Evolutionary conservation across 2,888 invertebrate species (phyloP).

Genomic region (Catocala nupta): DNA sequence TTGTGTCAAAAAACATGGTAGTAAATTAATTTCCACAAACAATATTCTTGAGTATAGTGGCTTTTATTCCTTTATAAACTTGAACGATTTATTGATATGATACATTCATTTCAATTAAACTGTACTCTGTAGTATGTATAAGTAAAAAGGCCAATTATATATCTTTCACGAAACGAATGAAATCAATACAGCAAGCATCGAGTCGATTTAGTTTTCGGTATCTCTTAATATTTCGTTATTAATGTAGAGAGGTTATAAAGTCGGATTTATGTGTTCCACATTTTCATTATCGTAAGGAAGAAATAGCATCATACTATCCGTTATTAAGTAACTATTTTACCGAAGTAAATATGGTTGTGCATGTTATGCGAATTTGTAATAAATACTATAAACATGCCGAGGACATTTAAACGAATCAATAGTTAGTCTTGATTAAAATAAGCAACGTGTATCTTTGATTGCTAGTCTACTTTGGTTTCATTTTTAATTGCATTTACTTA

Average conservation of each 20-base stretch:
- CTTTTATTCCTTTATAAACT: not conserved
- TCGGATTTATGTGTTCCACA: not conserved
- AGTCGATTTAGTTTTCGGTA: constrained; percentile 2
- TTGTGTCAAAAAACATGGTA: too few relatives aligned
- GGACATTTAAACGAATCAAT: too few relatives aligned
- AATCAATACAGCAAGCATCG: not conserved
- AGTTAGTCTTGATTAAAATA: not conserved
- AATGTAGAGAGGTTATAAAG: too few relatives aligned
- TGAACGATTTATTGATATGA: not conserved
- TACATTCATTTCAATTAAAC: constrained; percentile 1
- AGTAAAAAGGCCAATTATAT: not conserved
- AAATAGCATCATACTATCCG: not conserved
- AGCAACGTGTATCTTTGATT: too few relatives aligned
- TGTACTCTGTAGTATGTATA: not conserved
- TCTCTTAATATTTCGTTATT: too few relatives aligned
- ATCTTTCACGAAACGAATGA: not conserved
- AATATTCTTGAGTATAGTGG: too few relatives aligned
- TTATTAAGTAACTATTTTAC: not conserved
- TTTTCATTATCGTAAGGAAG: not conserved
- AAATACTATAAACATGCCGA: too few relatives aligned
- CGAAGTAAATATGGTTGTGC: not conserved
- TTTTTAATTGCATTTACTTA: not conserved
- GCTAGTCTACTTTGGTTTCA: constrained; percentile 3
- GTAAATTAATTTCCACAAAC: too few relatives aligned
- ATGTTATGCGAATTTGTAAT: too few relatives aligned